Conservation (phyloP, 2,888 invertebrate species). For the Drosophila nr. fundita region DNA sequence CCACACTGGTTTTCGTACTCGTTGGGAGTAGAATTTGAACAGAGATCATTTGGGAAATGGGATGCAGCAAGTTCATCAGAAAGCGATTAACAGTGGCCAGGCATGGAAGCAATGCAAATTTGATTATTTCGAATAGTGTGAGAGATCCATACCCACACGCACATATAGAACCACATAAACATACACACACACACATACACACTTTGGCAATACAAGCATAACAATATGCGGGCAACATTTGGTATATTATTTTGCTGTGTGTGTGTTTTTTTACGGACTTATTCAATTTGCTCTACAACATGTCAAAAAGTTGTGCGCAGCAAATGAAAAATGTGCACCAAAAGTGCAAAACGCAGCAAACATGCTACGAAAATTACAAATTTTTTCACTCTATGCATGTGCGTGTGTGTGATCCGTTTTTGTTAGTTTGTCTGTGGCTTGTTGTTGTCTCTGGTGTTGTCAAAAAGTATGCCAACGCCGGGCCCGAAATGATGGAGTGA, state of each 20-base stretch:
- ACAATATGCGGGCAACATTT: slow-evolving; percentile 42
- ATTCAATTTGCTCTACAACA: slow-evolving; percentile 77
- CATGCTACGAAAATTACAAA: slow-evolving; percentile 77
- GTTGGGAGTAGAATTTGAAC: slow-evolving; percentile 3
- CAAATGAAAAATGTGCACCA: slow-evolving; percentile 75
- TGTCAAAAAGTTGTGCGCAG: slow-evolving; percentile 75
- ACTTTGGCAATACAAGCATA: slow-evolving; percentile 8
- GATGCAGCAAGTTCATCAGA: slow-evolving; percentile 46
- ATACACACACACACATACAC: background rate
- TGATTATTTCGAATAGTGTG: slow-evolving; percentile 62
- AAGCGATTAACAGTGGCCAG: slow-evolving; percentile 45
- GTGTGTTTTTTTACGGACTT: slow-evolving; percentile 54
- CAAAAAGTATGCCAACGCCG: slow-evolving; percentile 75
- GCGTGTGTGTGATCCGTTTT: slow-evolving; percentile 45
- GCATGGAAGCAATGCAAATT: slow-evolving; percentile 55
- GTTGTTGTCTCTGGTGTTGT: slow-evolving; percentile 75
- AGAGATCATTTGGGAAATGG: slow-evolving; percentile 29
- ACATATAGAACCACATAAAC: slow-evolving; percentile 6
- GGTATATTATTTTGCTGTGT: slow-evolving; percentile 40
- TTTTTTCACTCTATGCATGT: slow-evolving; percentile 22
- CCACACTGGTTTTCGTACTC: background rate
- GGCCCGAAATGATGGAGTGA: slow-evolving; percentile 69
- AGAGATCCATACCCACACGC: slow-evolving; percentile 23
- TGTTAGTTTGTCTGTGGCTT: slow-evolving; percentile 75
- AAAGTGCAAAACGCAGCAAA: slow-evolving; percentile 81